Evolutionary conservation across 2,888 invertebrate genomes (phyloP).

Genomic region (Dichetophora obliterata): DNA sequence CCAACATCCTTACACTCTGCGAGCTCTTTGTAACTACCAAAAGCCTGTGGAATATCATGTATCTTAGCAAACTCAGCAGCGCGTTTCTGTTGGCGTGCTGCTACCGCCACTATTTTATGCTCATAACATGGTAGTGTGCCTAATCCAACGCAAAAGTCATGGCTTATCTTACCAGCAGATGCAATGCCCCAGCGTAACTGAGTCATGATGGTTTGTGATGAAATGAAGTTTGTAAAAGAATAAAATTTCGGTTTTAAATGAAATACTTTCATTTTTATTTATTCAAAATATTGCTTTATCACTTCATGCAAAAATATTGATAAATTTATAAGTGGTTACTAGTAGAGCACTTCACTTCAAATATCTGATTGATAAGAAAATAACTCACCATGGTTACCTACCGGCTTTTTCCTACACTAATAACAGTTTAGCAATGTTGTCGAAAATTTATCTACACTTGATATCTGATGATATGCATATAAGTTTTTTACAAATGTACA

Average conservation of each 20-base stretch:
- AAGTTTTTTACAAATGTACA: no score
- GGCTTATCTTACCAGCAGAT: slow-evolving; percentile 86
- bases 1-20: slow-evolving; percentile 83
- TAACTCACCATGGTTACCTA: background rate
- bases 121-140: slow-evolving; percentile 76
- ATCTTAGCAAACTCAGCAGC: slow-evolving; percentile 83
- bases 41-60: slow-evolving; percentile 79
- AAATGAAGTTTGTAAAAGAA: slow-evolving; percentile 6
- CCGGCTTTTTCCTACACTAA: background rate
- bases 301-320: background rate
- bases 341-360: background rate
- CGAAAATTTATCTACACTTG: no score
- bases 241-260: slow-evolving; percentile 5
- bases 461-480: no score
- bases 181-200: slow-evolving; percentile 85
- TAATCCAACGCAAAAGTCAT: slow-evolving; percentile 85
- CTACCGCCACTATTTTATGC: slow-evolving; percentile 82
- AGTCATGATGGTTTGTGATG: slow-evolving; percentile 40
- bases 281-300: background rate
- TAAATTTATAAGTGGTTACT: background rate
- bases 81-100: slow-evolving; percentile 80
- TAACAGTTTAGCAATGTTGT: no score
- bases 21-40: slow-evolving; percentile 82
- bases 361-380: background rate
- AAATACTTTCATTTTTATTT: no score